phyloP scores from a whole-genome alignment of 2,113 vertebrate genomes.

The Motacilla tschutschensis region DNA sequence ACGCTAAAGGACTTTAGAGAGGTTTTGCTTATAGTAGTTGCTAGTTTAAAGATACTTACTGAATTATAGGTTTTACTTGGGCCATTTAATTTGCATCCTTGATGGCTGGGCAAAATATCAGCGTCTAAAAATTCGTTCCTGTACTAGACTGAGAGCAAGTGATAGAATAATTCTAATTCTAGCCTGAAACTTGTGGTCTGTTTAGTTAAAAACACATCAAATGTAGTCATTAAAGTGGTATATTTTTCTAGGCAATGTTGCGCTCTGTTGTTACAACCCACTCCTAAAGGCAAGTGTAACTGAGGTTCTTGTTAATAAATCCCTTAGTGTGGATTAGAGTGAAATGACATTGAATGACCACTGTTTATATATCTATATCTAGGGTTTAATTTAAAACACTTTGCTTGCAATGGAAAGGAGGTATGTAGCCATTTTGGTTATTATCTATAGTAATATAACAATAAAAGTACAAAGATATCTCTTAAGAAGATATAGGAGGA shows the following conservation, averaged over 20 bases:
- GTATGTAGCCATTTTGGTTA: neutral
- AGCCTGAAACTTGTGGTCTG: neutral
- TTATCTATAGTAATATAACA: neutral
- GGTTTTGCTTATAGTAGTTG: neutral
- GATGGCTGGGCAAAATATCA: neutral
- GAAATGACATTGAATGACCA: neutral
- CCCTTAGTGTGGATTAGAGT: neutral
- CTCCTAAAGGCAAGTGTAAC: neutral
- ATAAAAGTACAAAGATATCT: neutral
- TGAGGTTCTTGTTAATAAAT: neutral
- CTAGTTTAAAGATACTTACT: neutral
- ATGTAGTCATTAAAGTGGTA: neutral
- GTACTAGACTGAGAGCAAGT: neutral
- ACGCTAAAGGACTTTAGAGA: neutral
- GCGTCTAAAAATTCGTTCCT: neutral
- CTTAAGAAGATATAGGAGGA: neutral
- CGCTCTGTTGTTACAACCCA: accelerated
- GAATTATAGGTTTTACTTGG: neutral
- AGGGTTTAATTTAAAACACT: neutral
- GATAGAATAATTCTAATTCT: neutral
- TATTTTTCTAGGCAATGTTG: neutral
- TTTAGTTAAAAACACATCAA: neutral
- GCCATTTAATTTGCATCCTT: neutral
- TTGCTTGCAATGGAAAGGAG: neutral
- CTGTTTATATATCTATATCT: neutral